phyloP scores from a whole-genome alignment of 2,888 invertebrate species.

The Ernsta delagoae region DNA sequence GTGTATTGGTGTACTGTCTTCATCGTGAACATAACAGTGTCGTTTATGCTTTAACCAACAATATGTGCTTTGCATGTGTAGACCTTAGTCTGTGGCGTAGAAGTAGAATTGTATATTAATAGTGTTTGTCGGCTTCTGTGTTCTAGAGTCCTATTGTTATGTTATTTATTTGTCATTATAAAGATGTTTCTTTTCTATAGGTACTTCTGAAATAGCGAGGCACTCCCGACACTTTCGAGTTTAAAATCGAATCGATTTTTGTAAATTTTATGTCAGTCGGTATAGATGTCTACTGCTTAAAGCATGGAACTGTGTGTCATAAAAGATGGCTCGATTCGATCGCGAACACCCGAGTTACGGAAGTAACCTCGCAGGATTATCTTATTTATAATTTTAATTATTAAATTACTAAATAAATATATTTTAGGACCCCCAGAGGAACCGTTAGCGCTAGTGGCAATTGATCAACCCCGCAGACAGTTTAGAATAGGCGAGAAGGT shows the following conservation, averaged over 20 bases:
- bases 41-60: slow-evolving; percentile 12
- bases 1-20: slow-evolving; percentile 4
- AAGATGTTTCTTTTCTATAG: background rate
- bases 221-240: too few relatives aligned
- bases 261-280: too few relatives aligned
- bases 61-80: slow-evolving; percentile 33
- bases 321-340: too few relatives aligned
- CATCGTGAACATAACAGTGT: slow-evolving; percentile 15
- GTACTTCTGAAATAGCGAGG: too few relatives aligned
- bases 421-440: slow-evolving; percentile 58
- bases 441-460: slow-evolving; percentile 58
- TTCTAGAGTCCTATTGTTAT: background rate
- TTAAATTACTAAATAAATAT: too few relatives aligned
- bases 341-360: too few relatives aligned
- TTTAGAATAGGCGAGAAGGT: slow-evolving; percentile 71
- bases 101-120: slow-evolving; percentile 6
- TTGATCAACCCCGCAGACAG: slow-evolving; percentile 63
- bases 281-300: too few relatives aligned
- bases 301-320: too few relatives aligned
- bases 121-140: slow-evolving; percentile 4
- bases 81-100: too few relatives aligned
- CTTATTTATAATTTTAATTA: too few relatives aligned
- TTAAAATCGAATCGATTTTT: too few relatives aligned
- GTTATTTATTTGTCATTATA: too few relatives aligned
- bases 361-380: background rate